A percentile compares a stretch with the other conserved stretches of the same genome.
These are phyloP conservation scores for Hipposideros larvatus DNA, from an alignment of 2,797 vertebrate species.

Conservation along the genomic window DNA sequence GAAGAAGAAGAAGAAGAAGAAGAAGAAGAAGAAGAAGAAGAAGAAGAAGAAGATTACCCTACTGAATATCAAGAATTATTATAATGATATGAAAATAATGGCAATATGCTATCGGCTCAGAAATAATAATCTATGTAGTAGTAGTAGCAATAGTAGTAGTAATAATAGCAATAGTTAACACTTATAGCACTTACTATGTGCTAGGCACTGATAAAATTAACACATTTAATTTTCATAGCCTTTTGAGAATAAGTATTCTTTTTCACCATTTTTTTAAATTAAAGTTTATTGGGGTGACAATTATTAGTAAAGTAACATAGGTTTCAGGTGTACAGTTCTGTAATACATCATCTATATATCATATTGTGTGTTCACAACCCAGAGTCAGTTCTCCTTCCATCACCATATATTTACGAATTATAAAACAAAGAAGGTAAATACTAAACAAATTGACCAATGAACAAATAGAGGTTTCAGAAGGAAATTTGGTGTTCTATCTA, in stretches of 20 bases:
- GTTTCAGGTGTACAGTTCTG: too few relatives aligned
- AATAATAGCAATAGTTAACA: neutral
- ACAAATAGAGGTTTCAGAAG: neutral
- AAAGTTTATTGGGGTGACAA: too few relatives aligned
- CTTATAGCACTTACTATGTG: neutral
- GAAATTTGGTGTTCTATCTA: neutral
- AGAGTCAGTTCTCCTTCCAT: too few relatives aligned
- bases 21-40: neutral
- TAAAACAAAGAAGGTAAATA: neutral
- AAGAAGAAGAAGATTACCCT: neutral
- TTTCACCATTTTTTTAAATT: neutral
- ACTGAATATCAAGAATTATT: neutral
- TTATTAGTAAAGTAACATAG: too few relatives aligned
- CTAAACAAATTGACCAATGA: slow-evolving; percentile 5
- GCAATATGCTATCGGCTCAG: neutral
- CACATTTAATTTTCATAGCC: neutral
- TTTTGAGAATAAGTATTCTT: neutral
- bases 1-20: neutral
- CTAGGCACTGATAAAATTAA: neutral
- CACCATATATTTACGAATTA: neutral
- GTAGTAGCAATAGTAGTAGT: neutral
- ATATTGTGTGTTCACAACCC: too few relatives aligned
- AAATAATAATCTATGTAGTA: neutral
- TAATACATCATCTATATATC: too few relatives aligned
- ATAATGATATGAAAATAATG: neutral